These are phyloP conservation scores for Colius striatus DNA, from an alignment of 2,113 vertebrate genomes.

Conservation along the genomic window DNA sequence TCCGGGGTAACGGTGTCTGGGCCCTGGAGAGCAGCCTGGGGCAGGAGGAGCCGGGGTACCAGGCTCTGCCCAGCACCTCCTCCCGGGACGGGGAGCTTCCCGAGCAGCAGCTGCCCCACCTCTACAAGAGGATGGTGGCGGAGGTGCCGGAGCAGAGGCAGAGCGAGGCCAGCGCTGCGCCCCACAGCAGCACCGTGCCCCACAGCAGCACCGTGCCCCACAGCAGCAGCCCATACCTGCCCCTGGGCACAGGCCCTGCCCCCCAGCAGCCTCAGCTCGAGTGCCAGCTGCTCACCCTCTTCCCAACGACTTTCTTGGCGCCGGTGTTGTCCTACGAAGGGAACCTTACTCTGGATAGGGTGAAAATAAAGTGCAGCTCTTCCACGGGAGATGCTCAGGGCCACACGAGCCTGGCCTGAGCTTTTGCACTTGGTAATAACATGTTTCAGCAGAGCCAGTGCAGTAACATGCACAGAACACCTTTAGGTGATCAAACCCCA, in stretches of 20 bases:
- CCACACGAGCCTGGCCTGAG: rapidly evolving
- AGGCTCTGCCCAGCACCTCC: background rate
- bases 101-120: background rate
- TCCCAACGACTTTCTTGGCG: background rate
- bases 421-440: background rate
- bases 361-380: constrained; percentile 60
- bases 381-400: background rate
- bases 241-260: rapidly evolving
- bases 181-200: background rate
- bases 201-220: background rate
- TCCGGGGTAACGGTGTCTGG: background rate
- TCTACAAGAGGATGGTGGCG: constrained; percentile 53
- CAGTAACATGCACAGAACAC: rapidly evolving
- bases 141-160: background rate
- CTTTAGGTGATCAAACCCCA: background rate
- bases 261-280: background rate
- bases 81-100: background rate
- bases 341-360: constrained; percentile 65
- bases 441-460: background rate
- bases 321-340: background rate
- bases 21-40: background rate
- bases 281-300: background rate
- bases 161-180: too few relatives aligned
- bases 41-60: background rate
- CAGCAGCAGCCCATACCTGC: background rate